phyloP scores from a whole-genome alignment of 1,140 invertebrate species.

The Halesus radiatus region DNA sequence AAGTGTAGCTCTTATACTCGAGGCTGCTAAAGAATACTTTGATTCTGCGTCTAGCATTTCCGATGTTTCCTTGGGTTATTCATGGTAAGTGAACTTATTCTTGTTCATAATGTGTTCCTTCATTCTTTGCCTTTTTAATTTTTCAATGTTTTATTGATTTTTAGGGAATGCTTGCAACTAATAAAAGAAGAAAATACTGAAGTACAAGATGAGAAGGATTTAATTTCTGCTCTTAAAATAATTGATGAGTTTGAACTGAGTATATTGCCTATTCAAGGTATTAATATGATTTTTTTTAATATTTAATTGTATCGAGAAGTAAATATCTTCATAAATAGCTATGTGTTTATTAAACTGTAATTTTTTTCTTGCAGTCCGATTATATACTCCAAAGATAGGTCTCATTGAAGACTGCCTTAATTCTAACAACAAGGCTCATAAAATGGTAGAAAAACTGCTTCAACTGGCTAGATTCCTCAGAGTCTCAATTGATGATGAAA shows the following conservation, averaged over 20 bases:
- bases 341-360: background rate
- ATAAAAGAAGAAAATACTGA: conserved; percentile 48
- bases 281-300: background rate
- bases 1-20: conserved; percentile 44
- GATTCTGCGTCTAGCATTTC: conserved; percentile 53
- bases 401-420: conserved; percentile 56
- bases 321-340: background rate
- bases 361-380: conserved; percentile 46
- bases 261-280: conserved; percentile 54
- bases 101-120: background rate
- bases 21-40: conserved; percentile 51
- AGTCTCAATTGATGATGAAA: conserved; percentile 50
- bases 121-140: background rate
- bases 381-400: conserved; percentile 48
- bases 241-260: conserved; percentile 52
- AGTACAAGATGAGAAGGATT: conserved; percentile 53
- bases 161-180: conserved; percentile 52
- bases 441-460: conserved; percentile 49
- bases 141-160: conserved; percentile 24
- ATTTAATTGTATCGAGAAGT: too few relatives aligned
- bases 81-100: conserved; percentile 44
- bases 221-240: conserved; percentile 52
- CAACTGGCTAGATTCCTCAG: conserved; percentile 50
- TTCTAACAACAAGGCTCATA: conserved; percentile 51
- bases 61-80: conserved; percentile 46